These are phyloP conservation scores for Leguminivora glycinivorella DNA, from an alignment of 1,140 invertebrate species.

Conservation along the genomic window DNA sequence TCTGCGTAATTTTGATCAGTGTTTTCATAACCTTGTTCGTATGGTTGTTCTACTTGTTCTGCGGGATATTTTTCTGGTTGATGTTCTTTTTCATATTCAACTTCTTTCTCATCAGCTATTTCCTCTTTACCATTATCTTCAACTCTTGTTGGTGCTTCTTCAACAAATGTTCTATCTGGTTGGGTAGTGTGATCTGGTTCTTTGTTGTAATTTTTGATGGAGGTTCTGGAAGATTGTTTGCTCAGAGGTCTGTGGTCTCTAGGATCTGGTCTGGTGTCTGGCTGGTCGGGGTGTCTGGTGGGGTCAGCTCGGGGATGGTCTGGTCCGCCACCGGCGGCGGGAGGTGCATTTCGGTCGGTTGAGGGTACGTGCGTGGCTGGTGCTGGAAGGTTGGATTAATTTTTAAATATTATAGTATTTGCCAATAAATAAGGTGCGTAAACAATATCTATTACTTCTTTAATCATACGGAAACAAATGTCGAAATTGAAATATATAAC, in stretches of 20 bases:
- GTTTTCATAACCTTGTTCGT: conserved; percentile 27
- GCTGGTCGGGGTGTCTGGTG: conserved; percentile 30
- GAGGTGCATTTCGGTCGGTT: conserved; percentile 55
- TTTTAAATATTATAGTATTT: conserved; percentile 30
- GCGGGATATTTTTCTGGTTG: background rate
- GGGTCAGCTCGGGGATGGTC: conserved; percentile 58
- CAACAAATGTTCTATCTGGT: background rate
- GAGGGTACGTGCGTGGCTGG: conserved; percentile 63
- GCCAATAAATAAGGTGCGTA: too few relatives aligned
- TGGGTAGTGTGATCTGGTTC: background rate
- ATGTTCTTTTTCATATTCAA: conserved; percentile 13
- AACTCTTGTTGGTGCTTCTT: conserved; percentile 7
- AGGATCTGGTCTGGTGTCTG: conserved; percentile 18
- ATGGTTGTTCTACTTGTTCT: background rate
- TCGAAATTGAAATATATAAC: too few relatives aligned
- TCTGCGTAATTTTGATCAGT: conserved; percentile 41
- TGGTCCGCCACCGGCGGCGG: conserved; percentile 58
- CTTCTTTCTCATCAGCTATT: conserved; percentile 17
- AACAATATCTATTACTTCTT: too few relatives aligned
- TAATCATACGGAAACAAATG: too few relatives aligned
- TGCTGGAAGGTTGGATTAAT: conserved; percentile 54
- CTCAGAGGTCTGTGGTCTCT: conserved; percentile 33
- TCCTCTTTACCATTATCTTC: conserved; percentile 13
- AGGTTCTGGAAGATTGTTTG: conserved; percentile 37
- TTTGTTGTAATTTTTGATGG: conserved; percentile 30